These are phyloP conservation scores for Adrianichthys oophorus DNA, from an alignment of 2,797 vertebrate genomes.

Conservation along the genomic window DNA sequence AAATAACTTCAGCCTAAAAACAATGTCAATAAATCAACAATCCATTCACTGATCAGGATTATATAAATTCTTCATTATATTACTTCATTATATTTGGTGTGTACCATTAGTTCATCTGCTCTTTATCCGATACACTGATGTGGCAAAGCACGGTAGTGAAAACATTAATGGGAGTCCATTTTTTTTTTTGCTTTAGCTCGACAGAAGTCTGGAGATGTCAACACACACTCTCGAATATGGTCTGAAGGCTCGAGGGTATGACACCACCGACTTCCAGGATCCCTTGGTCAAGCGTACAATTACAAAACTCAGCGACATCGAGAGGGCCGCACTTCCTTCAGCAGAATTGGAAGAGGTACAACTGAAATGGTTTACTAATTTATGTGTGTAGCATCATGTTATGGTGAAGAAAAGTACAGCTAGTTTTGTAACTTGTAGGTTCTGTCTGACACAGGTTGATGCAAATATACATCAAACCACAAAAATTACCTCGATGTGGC, in stretches of 20 bases:
- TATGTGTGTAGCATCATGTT: too few species aligned
- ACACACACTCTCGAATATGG: conserved; percentile 88
- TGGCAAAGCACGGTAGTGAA: too few species aligned
- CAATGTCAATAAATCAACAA: conserved; percentile 21
- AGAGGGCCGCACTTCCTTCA: conserved; percentile 82
- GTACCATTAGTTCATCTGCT: too few species aligned
- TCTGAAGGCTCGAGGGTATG: conserved; percentile 81
- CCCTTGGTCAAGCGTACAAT: conserved; percentile 81
- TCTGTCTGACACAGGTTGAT: too few species aligned
- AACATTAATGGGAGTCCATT: too few species aligned
- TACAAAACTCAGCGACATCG: conserved; percentile 89
- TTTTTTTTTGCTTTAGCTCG: conserved; percentile 73
- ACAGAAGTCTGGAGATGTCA: conserved; percentile 87
- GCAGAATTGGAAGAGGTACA: conserved; percentile 86
- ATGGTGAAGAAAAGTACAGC: too few species aligned
- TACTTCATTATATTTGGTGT: too few species aligned
- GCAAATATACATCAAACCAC: too few species aligned
- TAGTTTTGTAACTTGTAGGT: too few species aligned
- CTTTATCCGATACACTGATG: too few species aligned
- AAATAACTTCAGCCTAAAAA: conserved; percentile 1
- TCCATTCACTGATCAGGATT: not conserved
- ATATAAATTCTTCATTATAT: too few species aligned
- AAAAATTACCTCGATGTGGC: too few species aligned
- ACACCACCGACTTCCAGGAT: conserved; percentile 88
- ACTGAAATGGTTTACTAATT: not conserved